Evolutionary conservation across 2,113 vertebrate genomes (phyloP), one percentile per base, ranked within the genome.

Genomic region (Ornithorhynchus anatinus): DNA sequence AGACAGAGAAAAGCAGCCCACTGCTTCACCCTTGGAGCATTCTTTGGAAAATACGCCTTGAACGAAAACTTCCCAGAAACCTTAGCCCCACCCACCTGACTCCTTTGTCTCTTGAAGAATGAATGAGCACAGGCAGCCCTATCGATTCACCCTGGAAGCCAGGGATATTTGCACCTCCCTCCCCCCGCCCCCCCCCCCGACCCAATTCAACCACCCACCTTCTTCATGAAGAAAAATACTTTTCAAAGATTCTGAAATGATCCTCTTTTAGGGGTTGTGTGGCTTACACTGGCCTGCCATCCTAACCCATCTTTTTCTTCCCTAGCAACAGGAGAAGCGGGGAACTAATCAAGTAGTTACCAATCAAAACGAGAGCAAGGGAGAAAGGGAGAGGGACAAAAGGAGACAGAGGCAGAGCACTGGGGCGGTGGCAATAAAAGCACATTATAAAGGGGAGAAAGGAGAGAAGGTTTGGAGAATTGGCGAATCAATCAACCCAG

Each of bases 231-330:
- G 58, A 72, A 77, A 52, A 72, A 68, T 75, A 63, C 81, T 81
- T 79, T 87, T 81, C 83, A 82, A 69, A 72, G 60, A 81, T 71
- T 83, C 82, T 71, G 48, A 76, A 79, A 72, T 79, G 66, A 81
- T 77, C 75, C 85, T 77, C 74, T 79, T 77, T 74, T 79, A 62
- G 59, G 62, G 32, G 27, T 69, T 68, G 59, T 74, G 75, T 59
- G 71, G 57, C 62, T 82, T 69, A 69, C 56, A 62, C 66, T 85
- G 77, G 71, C 57, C 59, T 60, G 67, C 74, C 80, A 71, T 43
- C 68, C 65, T 83, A 59, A 36, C 43, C 80, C 80, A 77, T 87
- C 82, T 85, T 80, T 63, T 69, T 80, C 45, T 74, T 79, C 51
- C 20, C 39, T 25, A 78, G 74, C 27, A 35, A 60, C 71, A 72